These are phyloP conservation scores for Thyatira batis DNA, from an alignment of 2,888 invertebrate species.

Conservation along the genomic window DNA sequence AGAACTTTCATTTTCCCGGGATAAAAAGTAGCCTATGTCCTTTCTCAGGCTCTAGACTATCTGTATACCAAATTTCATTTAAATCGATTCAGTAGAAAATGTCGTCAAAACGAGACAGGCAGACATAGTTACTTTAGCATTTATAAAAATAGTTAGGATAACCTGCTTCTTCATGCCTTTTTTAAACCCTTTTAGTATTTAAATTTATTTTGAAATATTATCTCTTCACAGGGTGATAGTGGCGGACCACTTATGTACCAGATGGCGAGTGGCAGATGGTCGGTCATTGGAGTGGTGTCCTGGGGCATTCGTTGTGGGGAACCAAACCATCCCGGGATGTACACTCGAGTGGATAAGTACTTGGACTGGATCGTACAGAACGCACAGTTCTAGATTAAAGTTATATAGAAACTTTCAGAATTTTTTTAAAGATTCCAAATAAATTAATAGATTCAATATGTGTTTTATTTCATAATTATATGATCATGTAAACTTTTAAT, in stretches of 20 bases:
- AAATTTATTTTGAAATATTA: too few species aligned
- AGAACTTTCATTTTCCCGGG: too few species aligned
- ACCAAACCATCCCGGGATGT: constrained; percentile 89
- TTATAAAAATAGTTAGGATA: too few species aligned
- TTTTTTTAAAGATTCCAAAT: not conserved
- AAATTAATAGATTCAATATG: not conserved
- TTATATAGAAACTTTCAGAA: not conserved
- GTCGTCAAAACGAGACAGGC: too few species aligned
- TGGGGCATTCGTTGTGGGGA: constrained; percentile 93
- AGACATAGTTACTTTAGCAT: too few species aligned
- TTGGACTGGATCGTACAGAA: constrained; percentile 87
- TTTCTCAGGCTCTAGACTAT: too few species aligned
- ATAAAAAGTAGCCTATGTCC: too few species aligned
- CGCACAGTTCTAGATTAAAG: constrained; percentile 63
- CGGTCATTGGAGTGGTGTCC: constrained; percentile 90
- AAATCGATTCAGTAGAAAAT: too few species aligned
- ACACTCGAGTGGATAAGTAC: constrained; percentile 88
- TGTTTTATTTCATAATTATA: too few species aligned
- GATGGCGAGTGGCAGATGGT: constrained; percentile 88
- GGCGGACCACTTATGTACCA: constrained; percentile 92
- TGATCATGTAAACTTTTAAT: too few species aligned
- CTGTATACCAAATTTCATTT: too few species aligned
- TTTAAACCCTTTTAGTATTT: too few species aligned
- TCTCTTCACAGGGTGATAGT: constrained; percentile 87
- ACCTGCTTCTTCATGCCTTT: not conserved